A percentile compares a stretch with the other conserved stretches of the same genome.
phyloP scores from a whole-genome alignment of 2,113 vertebrate species.

The Isichthys henryi region DNA sequence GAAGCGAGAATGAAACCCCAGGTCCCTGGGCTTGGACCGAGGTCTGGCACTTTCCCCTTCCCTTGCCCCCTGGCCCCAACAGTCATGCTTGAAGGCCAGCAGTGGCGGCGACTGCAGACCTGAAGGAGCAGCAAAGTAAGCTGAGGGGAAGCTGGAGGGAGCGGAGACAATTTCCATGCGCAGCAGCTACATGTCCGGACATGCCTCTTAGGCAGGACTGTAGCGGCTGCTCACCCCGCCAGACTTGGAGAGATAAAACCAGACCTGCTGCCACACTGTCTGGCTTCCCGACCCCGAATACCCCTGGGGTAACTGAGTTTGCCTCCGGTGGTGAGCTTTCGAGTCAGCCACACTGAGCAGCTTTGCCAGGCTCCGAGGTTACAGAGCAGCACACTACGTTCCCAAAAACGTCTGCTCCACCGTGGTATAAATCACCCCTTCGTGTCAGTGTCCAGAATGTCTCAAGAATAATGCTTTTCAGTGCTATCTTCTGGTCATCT shows the following conservation, averaged over 20 bases:
- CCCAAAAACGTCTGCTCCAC: neutral
- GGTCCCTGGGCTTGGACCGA: neutral
- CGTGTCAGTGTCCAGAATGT: neutral
- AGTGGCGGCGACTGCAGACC: neutral
- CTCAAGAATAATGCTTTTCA: neutral
- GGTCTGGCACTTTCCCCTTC: neutral
- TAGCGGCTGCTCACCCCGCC: slow-evolving; percentile 31
- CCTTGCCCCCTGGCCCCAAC: neutral
- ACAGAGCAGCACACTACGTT: neutral
- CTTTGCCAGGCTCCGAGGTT: neutral
- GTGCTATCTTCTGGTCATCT: neutral
- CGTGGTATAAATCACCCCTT: neutral
- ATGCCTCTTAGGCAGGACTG: slow-evolving; percentile 51
- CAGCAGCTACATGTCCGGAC: slow-evolving; percentile 60
- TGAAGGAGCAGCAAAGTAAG: slow-evolving; percentile 35
- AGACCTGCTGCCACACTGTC: slow-evolving; percentile 11
- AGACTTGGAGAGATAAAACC: neutral
- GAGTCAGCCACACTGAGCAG: neutral
- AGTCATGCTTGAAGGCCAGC: neutral
- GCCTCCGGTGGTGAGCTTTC: neutral
- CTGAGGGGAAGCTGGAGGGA: slow-evolving; percentile 46
- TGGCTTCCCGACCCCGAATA: neutral
- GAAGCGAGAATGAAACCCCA: neutral
- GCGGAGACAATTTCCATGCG: slow-evolving; percentile 41
- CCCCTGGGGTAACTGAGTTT: neutral